Evolutionary conservation across 30 jellyfish, hydroid and myxozoan genomes (phyloP).

Genomic region (Clytia hemisphaerica): DNA sequence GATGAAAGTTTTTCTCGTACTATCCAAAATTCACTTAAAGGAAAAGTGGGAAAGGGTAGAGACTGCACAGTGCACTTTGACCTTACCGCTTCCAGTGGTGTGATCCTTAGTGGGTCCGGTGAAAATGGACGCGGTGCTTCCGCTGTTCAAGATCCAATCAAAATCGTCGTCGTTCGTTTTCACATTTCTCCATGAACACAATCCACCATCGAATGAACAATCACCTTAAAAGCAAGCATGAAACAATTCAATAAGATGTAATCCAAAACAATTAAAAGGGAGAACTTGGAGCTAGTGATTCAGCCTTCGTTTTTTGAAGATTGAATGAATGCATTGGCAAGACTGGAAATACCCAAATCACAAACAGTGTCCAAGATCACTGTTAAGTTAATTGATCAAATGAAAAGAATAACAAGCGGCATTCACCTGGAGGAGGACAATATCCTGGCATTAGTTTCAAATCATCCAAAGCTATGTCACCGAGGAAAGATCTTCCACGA

Average conservation of each 20-base stretch:
- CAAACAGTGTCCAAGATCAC: too few relatives aligned
- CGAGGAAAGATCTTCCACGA: conserved; percentile 61
- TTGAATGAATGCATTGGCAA: background rate
- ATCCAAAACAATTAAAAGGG: too few relatives aligned
- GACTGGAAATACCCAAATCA: background rate
- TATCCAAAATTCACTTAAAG: too few relatives aligned
- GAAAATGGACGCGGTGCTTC: conserved; percentile 58
- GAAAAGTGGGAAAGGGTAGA: too few relatives aligned
- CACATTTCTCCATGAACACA: conserved; percentile 79
- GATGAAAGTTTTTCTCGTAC: too few relatives aligned
- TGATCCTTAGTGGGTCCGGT: conserved; percentile 93
- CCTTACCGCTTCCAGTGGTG: conserved; percentile 87
- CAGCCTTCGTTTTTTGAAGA: background rate
- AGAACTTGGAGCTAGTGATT: too few relatives aligned
- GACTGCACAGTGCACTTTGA: too few relatives aligned
- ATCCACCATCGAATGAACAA: conserved; percentile 85
- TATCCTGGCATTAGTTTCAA: conserved; percentile 57
- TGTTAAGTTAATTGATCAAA: background rate
- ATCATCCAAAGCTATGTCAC: conserved; percentile 90
- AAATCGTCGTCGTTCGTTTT: conserved; percentile 53
- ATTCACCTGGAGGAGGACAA: conserved; percentile 96
- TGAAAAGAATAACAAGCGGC: background rate
- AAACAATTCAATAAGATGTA: too few relatives aligned
- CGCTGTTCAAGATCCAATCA: conserved; percentile 92
- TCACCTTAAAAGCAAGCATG: conserved; percentile 37